These are phyloP conservation scores for Discoglossus pictus DNA, from an alignment of 2,797 vertebrate species.

Conservation along the genomic window DNA sequence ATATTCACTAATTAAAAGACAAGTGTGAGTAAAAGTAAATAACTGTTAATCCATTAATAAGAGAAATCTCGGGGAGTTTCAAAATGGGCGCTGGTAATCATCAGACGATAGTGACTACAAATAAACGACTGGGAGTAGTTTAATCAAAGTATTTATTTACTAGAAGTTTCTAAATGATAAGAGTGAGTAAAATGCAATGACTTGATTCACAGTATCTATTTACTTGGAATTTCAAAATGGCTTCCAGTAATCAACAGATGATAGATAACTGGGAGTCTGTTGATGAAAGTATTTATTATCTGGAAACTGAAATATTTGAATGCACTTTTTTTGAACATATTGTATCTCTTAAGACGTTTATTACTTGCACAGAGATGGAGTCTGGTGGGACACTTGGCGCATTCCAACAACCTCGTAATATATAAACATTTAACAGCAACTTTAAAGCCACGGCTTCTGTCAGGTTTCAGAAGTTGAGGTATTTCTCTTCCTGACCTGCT, in stretches of 20 bases:
- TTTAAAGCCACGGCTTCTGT: conserved; percentile 22
- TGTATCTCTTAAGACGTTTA: conserved; percentile 5
- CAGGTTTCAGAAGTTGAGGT: conserved; percentile 7
- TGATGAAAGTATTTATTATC: neutral
- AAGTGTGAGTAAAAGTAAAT: too few relatives aligned
- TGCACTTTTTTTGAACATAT: conserved; percentile 7
- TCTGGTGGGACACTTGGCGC: conserved; percentile 20
- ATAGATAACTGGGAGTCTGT: neutral
- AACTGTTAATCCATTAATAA: too few relatives aligned
- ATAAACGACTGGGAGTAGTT: too few relatives aligned
- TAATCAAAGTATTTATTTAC: conserved; percentile 29
- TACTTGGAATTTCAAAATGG: conserved; percentile 35
- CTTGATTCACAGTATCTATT: too few relatives aligned
- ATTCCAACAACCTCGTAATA: conserved; percentile 38
- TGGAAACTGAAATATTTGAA: too few relatives aligned
- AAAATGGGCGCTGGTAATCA: too few relatives aligned
- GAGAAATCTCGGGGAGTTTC: too few relatives aligned
- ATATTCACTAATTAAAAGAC: too few relatives aligned
- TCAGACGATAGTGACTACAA: too few relatives aligned
- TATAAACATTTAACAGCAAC: conserved; percentile 21
- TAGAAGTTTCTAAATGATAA: neutral
- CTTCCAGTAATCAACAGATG: conserved; percentile 2
- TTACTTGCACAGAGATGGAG: conserved; percentile 6
- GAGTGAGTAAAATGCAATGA: too few relatives aligned
- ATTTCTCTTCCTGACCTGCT: conserved; percentile 23